phyloP scores from a whole-genome alignment of 2,113 vertebrate genomes.

The Syngnathus floridae region DNA sequence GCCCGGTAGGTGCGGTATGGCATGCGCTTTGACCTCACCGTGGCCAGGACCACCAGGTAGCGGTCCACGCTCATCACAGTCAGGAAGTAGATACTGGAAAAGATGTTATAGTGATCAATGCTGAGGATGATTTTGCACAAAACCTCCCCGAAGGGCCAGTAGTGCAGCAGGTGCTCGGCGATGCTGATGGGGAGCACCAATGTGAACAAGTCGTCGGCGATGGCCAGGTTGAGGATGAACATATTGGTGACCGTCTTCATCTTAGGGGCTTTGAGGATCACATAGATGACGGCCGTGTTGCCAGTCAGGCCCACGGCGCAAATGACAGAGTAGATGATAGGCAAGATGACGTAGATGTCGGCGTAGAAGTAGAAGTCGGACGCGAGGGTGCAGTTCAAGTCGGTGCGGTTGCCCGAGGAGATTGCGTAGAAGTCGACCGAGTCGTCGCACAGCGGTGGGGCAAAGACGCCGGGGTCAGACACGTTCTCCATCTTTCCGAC shows the following conservation, averaged over 20 bases:
- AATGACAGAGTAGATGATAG: constrained; percentile 80
- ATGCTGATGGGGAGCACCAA: constrained; percentile 84
- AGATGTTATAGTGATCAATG: constrained; percentile 86
- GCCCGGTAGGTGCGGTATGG: constrained; percentile 78
- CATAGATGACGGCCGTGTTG: constrained; percentile 83
- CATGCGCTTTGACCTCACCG: constrained; percentile 75
- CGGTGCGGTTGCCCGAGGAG: constrained; percentile 41
- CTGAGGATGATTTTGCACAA: constrained; percentile 86
- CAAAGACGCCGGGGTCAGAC: constrained; percentile 9
- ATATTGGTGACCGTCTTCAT: constrained; percentile 90
- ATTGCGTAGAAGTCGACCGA: constrained; percentile 53
- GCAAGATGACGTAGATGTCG: constrained; percentile 77
- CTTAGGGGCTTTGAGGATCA: constrained; percentile 85
- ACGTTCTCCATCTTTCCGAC: constrained; percentile 63
- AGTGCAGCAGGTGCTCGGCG: constrained; percentile 79
- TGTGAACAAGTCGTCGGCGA: constrained; percentile 82
- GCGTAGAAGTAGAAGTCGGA: constrained; percentile 61
- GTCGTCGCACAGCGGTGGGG: constrained; percentile 53
- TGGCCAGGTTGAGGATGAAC: constrained; percentile 85
- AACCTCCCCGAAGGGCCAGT: constrained; percentile 85
- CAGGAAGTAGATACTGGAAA: constrained; percentile 88
- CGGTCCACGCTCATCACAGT: constrained; percentile 85
- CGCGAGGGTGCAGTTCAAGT: constrained; percentile 55
- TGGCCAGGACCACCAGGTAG: constrained; percentile 81
- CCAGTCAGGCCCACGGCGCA: constrained; percentile 82